Conservation (phyloP, 2,888 invertebrate species). For the Acanthococcus lagerstroemiae region DNA sequence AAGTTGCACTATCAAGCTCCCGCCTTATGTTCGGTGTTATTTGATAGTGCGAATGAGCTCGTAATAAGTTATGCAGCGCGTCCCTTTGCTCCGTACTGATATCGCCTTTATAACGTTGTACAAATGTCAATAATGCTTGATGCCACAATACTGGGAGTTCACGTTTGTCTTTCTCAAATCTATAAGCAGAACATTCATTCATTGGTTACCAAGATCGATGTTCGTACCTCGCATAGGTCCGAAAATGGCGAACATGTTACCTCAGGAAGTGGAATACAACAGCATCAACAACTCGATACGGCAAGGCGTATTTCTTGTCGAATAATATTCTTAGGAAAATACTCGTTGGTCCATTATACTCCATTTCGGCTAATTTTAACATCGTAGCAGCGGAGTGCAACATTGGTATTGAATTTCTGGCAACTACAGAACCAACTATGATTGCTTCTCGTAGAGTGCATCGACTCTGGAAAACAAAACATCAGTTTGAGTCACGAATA, state of each 20-base stretch:
- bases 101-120: slow-evolving; percentile 89
- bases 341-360: slow-evolving; percentile 89
- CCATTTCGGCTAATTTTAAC: slow-evolving; percentile 93
- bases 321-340: slow-evolving; percentile 87
- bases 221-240: not conserved
- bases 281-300: slow-evolving; percentile 88
- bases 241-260: slow-evolving; percentile 44
- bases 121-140: slow-evolving; percentile 85
- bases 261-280: slow-evolving; percentile 87
- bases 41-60: slow-evolving; percentile 57
- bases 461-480: slow-evolving; percentile 66
- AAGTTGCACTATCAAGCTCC: slow-evolving; percentile 72
- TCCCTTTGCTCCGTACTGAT: slow-evolving; percentile 88
- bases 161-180: slow-evolving; percentile 72
- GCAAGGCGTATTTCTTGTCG: slow-evolving; percentile 95
- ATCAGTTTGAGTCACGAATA: too few relatives aligned
- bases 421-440: slow-evolving; percentile 83
- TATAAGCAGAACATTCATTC: slow-evolving; percentile 41
- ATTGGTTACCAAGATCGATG: not conserved
- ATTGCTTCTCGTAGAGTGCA: slow-evolving; percentile 93
- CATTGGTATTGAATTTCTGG: slow-evolving; percentile 84
- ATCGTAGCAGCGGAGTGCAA: slow-evolving; percentile 92
- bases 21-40: slow-evolving; percentile 77
- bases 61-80: slow-evolving; percentile 66
- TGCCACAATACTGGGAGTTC: slow-evolving; percentile 95